These are phyloP conservation scores for Reinhardtius hippoglossoides DNA, from an alignment of 2,113 vertebrate genomes.

Conservation along the genomic window DNA sequence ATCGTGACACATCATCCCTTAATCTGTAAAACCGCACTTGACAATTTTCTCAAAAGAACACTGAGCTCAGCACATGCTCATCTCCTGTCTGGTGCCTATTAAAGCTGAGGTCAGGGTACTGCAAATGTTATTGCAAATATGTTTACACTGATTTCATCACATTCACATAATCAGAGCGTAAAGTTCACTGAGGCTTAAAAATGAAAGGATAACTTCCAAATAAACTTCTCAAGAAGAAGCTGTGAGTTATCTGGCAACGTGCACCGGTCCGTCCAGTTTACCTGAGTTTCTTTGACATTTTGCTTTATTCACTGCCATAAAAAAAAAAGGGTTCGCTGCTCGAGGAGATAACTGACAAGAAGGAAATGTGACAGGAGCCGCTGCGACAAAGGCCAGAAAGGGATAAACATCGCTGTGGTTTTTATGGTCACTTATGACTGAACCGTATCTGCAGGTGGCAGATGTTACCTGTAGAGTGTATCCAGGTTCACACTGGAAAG, in stretches of 20 bases:
- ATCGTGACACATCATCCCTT: neutral
- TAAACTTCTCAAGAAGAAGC: neutral
- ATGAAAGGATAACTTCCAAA: neutral
- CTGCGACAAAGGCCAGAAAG: neutral
- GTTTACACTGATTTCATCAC: slow-evolving; percentile 10
- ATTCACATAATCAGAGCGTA: slow-evolving; percentile 10
- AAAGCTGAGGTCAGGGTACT: neutral
- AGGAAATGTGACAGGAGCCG: neutral
- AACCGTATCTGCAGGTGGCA: neutral
- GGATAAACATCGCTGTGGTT: neutral
- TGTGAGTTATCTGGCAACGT: neutral
- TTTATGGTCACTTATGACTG: neutral
- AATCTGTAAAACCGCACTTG: neutral
- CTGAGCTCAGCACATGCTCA: neutral
- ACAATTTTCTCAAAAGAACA: neutral
- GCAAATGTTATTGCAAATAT: neutral
- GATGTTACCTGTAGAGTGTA: slow-evolving; percentile 93
- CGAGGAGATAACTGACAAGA: neutral
- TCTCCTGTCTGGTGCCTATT: neutral
- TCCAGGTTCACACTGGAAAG: slow-evolving; percentile 96
- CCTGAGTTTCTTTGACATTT: neutral
- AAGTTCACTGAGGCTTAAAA: slow-evolving; percentile 7
- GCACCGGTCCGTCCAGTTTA: neutral
- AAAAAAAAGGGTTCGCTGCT: neutral
- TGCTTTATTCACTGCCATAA: neutral